Evolutionary conservation across 2,797 vertebrate species (phyloP).

Genomic region (Muscicapa striata): DNA sequence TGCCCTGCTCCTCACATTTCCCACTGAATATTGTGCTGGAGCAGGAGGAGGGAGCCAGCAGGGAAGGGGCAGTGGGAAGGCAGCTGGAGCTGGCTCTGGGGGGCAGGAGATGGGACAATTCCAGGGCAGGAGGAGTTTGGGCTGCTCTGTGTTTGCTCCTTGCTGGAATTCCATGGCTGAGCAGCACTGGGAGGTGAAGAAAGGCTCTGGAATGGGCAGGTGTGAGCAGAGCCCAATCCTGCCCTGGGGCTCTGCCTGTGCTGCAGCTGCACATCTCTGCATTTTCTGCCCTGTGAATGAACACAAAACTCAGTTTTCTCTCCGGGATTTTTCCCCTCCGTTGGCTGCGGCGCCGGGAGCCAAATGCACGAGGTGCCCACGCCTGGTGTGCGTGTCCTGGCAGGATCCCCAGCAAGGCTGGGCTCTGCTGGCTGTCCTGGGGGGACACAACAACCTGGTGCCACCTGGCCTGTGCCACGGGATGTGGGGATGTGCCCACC

Average conservation of each 20-base stretch:
- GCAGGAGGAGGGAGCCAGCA: rapidly evolving
- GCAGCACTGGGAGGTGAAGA: rapidly evolving
- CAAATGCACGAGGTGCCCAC: neutral
- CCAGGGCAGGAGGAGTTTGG: neutral
- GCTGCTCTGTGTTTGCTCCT: rapidly evolving
- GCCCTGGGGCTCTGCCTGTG: neutral
- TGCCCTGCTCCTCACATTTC: neutral
- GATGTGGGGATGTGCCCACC: rapidly evolving
- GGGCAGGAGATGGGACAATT: neutral
- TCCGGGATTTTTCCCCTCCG: neutral
- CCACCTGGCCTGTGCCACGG: rapidly evolving
- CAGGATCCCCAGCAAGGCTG: neutral
- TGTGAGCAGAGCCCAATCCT: neutral
- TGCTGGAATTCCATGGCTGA: rapidly evolving
- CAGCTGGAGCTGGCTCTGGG: neutral
- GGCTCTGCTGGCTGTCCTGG: neutral
- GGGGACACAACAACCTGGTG: rapidly evolving
- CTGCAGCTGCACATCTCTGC: neutral
- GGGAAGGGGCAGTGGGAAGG: neutral
- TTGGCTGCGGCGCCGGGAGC: neutral
- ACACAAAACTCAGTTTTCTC: neutral
- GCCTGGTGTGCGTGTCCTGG: neutral
- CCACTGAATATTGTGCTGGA: rapidly evolving
- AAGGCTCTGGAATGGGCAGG: neutral
- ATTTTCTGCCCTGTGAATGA: neutral